Conservation (phyloP, 1,140 invertebrate genomes). For the Theocolax elegans region DNA sequence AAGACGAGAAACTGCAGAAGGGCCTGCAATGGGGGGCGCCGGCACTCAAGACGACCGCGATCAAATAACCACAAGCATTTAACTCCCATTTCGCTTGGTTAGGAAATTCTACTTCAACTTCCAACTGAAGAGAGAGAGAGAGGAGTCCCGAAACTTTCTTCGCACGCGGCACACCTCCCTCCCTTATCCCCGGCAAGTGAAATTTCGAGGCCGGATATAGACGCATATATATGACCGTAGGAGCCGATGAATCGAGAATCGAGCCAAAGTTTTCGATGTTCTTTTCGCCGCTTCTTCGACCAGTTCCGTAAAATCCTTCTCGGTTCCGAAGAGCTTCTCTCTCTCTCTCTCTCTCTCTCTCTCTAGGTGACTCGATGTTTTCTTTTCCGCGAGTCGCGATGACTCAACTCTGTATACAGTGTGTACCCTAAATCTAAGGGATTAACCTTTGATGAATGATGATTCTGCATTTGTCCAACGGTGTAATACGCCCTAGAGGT, state of each 20-base stretch:
- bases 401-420: background rate
- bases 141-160: constrained; percentile 1
- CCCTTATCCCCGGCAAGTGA: background rate
- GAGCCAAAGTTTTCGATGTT: background rate
- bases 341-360: background rate
- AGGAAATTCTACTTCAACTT: constrained; percentile 27
- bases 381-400: background rate
- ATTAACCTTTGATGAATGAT: constrained; percentile 24
- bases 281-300: background rate
- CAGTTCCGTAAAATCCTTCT: background rate
- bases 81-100: constrained; percentile 23
- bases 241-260: constrained; percentile 7
- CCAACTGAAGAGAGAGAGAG: background rate
- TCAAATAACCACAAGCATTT: constrained; percentile 35
- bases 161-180: background rate
- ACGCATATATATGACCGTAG: background rate
- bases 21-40: too few relatives aligned
- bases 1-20: too few relatives aligned
- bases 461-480: too few relatives aligned
- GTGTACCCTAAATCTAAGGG: background rate
- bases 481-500: too few relatives aligned
- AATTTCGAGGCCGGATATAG: constrained; percentile 13
- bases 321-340: background rate
- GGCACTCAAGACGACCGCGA: constrained; percentile 25
- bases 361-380: too few relatives aligned